phyloP scores from a whole-genome alignment of 2,888 invertebrate genomes.

The Venustoraphidia nigricollis region DNA sequence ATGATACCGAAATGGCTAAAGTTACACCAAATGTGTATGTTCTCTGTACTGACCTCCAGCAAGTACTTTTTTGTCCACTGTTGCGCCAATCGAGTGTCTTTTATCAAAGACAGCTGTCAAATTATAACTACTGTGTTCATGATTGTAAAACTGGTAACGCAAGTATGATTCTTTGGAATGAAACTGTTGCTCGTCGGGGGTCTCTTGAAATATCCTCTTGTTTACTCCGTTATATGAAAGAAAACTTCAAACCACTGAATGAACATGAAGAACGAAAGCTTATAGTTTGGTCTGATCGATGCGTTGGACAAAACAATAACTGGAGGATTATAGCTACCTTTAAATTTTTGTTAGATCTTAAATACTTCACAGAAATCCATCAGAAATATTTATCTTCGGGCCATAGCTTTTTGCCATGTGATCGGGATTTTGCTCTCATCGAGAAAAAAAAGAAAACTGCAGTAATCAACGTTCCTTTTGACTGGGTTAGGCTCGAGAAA shows the following conservation, averaged over 20 bases:
- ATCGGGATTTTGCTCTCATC: constrained; percentile 13
- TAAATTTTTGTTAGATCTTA: too few relatives aligned
- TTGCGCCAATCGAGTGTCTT: not conserved
- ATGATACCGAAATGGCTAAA: too few relatives aligned
- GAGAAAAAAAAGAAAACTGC: constrained; percentile 9
- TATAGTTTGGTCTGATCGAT: constrained; percentile 14
- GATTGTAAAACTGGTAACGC: constrained; percentile 5
- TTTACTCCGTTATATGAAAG: constrained; percentile 8
- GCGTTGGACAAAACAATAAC: constrained; percentile 15
- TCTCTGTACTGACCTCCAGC: too few relatives aligned
- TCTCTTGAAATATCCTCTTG: constrained; percentile 10
- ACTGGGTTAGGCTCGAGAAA: constrained; percentile 9
- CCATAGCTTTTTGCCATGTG: constrained; percentile 13
- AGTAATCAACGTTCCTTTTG: constrained; percentile 8
- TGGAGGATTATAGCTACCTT: not conserved
- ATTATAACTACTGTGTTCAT: constrained; percentile 7
- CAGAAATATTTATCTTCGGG: constrained; percentile 14
- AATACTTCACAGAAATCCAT: constrained; percentile 12
- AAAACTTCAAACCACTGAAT: constrained; percentile 6
- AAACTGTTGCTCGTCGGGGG: constrained; percentile 10
- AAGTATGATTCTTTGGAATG: constrained; percentile 11
- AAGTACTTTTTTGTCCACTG: too few relatives aligned
- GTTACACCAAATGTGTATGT: too few relatives aligned
- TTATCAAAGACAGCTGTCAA: constrained; percentile 7
- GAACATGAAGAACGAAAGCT: constrained; percentile 10